Evolutionary conservation across 2,797 vertebrate species (phyloP).

Genomic region (Dipus sagitta): DNA sequence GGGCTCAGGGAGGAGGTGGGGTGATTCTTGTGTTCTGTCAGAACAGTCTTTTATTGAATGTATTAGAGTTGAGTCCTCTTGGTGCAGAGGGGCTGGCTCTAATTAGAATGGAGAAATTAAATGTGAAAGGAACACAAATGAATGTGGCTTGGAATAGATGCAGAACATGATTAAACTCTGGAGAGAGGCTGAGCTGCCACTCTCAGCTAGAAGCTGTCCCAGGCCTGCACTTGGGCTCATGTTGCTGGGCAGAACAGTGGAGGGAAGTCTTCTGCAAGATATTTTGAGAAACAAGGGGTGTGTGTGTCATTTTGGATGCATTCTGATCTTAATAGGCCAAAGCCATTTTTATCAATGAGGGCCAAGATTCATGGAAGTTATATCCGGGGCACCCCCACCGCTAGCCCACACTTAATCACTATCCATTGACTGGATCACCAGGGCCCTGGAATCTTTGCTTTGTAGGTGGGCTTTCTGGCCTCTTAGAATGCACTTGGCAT

Average conservation of each 20-base stretch:
- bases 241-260: accelerated
- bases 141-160: conserved; percentile 35
- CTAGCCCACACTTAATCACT: not conserved
- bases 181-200: not conserved
- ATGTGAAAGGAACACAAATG: conserved; percentile 54
- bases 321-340: not conserved
- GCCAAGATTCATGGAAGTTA: not conserved
- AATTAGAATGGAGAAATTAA: conserved; percentile 55
- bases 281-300: not conserved
- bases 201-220: not conserved
- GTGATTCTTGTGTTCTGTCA: not conserved
- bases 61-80: not conserved
- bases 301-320: not conserved
- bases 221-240: not conserved
- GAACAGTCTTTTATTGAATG: not conserved
- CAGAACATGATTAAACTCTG: not conserved
- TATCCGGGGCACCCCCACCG: not conserved
- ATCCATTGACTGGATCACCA: not conserved
- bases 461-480: not conserved
- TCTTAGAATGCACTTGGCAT: not conserved
- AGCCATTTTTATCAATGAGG: not conserved
- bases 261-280: not conserved
- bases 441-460: not conserved
- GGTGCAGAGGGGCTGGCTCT: not conserved
- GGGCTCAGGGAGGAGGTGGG: not conserved